A percentile compares a stretch with the other conserved stretches of the same genome.
These are phyloP conservation scores for Ophion slaviceki DNA, from an alignment of 2,888 invertebrate species.

Conservation along the genomic window DNA sequence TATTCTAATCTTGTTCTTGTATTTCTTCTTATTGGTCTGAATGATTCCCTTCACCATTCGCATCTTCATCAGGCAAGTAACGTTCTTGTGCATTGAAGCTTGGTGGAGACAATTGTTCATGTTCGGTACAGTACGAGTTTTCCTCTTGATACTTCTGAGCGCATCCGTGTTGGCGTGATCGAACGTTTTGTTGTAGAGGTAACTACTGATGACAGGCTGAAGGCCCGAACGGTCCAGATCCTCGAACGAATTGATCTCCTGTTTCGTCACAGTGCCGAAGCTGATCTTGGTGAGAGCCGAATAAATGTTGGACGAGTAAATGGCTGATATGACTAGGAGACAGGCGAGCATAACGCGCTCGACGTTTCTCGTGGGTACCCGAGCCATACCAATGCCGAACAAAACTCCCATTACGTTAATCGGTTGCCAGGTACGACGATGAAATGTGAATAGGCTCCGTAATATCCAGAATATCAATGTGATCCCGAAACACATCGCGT, in stretches of 20 bases:
- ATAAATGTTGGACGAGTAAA: neutral
- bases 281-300: neutral
- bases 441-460: neutral
- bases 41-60: neutral
- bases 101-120: neutral
- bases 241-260: neutral
- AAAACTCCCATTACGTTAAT: neutral
- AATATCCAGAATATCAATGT: constrained; percentile 10
- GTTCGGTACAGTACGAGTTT: neutral
- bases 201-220: constrained; percentile 37
- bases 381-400: neutral
- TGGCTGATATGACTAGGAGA: neutral
- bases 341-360: constrained; percentile 6
- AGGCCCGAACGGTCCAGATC: constrained; percentile 26
- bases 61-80: constrained; percentile 10
- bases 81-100: constrained; percentile 4
- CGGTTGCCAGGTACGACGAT: neutral
- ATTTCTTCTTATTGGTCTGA: neutral
- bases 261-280: neutral
- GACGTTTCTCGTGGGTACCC: neutral
- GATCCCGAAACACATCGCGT: neutral
- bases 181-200: constrained; percentile 51
- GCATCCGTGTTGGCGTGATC: neutral
- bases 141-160: constrained; percentile 37
- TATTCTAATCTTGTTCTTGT: neutral